These are phyloP conservation scores for Magallana nippona DNA, from an alignment of 2,888 invertebrate genomes.

Conservation along the genomic window DNA sequence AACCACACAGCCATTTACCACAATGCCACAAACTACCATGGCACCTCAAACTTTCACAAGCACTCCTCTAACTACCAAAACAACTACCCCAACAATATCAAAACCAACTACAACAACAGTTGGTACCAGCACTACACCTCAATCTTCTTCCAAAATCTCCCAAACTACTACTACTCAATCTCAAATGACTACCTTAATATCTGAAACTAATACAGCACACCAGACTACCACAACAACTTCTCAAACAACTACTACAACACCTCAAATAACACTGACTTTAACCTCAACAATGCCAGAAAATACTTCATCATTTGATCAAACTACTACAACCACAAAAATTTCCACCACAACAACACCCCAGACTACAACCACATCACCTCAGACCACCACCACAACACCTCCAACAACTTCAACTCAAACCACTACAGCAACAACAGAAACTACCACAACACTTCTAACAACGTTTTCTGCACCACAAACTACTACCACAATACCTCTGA, in stretches of 20 bases:
- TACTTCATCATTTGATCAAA: neutral
- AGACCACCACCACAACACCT: constrained; percentile 37
- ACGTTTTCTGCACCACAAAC: neutral
- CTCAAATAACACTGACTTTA: constrained; percentile 21
- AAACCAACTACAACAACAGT: neutral
- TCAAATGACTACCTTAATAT: constrained; percentile 13
- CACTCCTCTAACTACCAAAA: neutral
- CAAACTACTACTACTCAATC: neutral
- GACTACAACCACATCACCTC: constrained; percentile 18
- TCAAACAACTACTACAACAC: constrained; percentile 29
- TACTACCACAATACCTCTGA: neutral
- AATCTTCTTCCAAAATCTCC: constrained; percentile 1
- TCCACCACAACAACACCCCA: constrained; percentile 20
- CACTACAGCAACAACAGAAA: constrained; percentile 4
- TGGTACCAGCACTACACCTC: neutral
- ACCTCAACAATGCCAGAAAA: constrained; percentile 17
- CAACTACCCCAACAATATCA: constrained; percentile 21
- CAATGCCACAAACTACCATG: neutral
- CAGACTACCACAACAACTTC: neutral
- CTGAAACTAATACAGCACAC: no score
- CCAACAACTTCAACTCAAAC: neutral
- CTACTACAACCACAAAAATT: neutral
- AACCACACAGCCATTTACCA: neutral
- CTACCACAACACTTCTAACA: constrained; percentile 23
- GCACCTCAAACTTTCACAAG: neutral